A percentile compares a stretch with the other conserved stretches of the same genome.
phyloP scores from a whole-genome alignment of 2,797 vertebrate genomes.

The Lepidocolaptes lacrymiger region DNA sequence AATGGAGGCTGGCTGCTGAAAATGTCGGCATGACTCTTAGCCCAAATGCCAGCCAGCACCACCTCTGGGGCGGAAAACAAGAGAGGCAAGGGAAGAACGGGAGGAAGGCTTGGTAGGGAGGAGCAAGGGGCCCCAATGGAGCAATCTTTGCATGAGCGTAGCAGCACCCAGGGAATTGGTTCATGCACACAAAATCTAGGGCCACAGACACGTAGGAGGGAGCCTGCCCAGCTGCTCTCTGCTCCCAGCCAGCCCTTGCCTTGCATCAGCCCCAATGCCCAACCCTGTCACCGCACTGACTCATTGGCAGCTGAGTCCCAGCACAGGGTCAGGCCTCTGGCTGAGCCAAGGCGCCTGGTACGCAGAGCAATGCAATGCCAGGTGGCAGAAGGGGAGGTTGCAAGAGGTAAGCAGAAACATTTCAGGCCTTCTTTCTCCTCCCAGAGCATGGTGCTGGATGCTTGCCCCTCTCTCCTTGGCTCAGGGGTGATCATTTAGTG shows the following conservation, averaged over 20 bases:
- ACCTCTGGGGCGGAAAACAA: not conserved
- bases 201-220: fast-evolving
- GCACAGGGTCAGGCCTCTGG: not conserved
- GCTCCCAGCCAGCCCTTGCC: not conserved
- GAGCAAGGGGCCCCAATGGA: not conserved
- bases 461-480: not conserved
- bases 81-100: not conserved
- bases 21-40: slow-evolving; percentile 38
- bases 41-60: slow-evolving; percentile 24
- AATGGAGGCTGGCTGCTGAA: slow-evolving; percentile 47
- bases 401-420: not conserved
- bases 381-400: not conserved
- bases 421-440: not conserved
- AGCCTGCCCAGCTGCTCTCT: not conserved
- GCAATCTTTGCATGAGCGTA: not conserved
- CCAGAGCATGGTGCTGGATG: fast-evolving
- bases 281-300: not conserved
- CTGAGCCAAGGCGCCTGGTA: not conserved
- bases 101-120: not conserved
- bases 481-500: not conserved
- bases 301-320: not conserved
- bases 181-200: not conserved
- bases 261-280: not conserved
- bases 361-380: fast-evolving
- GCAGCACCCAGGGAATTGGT: not conserved